phyloP scores from a whole-genome alignment of 2,113 vertebrate species.

The Tenrec ecaudatus region DNA sequence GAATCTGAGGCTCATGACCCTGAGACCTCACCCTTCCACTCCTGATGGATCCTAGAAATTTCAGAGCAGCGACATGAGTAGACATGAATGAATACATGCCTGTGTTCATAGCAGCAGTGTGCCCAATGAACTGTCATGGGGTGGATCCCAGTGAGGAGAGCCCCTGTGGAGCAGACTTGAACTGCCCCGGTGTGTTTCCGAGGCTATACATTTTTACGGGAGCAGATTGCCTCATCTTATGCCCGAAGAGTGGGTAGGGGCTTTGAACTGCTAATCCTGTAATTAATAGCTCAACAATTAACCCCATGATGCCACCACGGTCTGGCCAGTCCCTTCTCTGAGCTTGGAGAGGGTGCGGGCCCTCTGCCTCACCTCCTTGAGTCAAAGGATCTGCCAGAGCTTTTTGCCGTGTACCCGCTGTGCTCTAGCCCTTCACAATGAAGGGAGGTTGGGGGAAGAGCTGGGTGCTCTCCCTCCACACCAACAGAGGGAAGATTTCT shows the following conservation, averaged over 20 bases:
- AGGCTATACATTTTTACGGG: no score
- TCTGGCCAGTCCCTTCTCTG: background rate
- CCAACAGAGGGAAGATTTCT: constrained; percentile 2
- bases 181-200: no score
- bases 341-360: background rate
- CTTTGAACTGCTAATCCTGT: background rate
- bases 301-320: background rate
- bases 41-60: background rate
- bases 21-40: background rate
- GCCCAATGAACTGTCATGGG: no score
- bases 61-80: background rate
- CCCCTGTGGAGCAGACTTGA: no score
- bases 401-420: background rate
- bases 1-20: background rate
- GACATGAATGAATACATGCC: background rate
- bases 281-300: background rate
- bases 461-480: background rate
- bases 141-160: no score
- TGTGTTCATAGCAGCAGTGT: background rate
- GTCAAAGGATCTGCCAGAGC: constrained; percentile 6
- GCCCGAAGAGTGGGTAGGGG: no score
- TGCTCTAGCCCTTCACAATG: background rate
- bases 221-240: no score
- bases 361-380: background rate
- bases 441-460: background rate